Base-by-base conservation (phyloP, 2,113 vertebrate genomes). In the Sciurus niger region DNA sequence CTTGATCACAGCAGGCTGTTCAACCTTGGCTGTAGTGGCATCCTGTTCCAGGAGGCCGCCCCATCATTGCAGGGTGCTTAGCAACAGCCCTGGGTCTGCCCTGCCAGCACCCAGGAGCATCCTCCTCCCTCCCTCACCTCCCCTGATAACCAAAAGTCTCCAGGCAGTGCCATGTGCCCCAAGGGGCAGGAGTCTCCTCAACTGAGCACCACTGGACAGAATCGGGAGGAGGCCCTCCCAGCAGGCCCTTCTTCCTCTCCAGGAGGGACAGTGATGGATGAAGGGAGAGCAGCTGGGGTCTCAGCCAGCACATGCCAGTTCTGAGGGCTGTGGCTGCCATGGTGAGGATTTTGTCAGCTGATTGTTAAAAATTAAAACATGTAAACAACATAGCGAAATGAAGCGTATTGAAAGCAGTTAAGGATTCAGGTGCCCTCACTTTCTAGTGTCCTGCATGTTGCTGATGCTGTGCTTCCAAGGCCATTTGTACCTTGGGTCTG, bases 221-320 rank as follows among this genome's bases (percentile, higher is more conserved):
- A 13, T 25, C 10, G 46, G 46, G 53, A 55, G 24, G 32, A 6
- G 32, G 65, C 32, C 34, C 65, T 34, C 32, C 65, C 65, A 13
- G 65, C 65, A 14, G 22, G 8, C 25, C 22, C 86, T 20, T 2
- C 60, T 76, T 4, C 0, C 8, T 25, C 60, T 70, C 17, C 14
- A n/a, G n/a, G 22, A 51, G 0, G 18, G 10, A 16, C 14, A 8
- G 5, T 8, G 40, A 12, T 2, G 2, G 10, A 11, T 6, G 68
- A 2, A 11, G 28, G 30, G 0, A 2, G 8, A 0, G 8, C 2
- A 32, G 63, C 72, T 8, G n/a, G 0, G n/a, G 6, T 16, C 70
- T 16, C 18, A 6, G 11, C 0, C 4, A 18, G 37, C 5, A 30
- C 2, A 0, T 0, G 0, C 30, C n/a, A 3, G 65, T 2, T 34